These are phyloP conservation scores for Taeniopygia guttata DNA, from an alignment of 2,797 vertebrate species.

Conservation along the genomic window DNA sequence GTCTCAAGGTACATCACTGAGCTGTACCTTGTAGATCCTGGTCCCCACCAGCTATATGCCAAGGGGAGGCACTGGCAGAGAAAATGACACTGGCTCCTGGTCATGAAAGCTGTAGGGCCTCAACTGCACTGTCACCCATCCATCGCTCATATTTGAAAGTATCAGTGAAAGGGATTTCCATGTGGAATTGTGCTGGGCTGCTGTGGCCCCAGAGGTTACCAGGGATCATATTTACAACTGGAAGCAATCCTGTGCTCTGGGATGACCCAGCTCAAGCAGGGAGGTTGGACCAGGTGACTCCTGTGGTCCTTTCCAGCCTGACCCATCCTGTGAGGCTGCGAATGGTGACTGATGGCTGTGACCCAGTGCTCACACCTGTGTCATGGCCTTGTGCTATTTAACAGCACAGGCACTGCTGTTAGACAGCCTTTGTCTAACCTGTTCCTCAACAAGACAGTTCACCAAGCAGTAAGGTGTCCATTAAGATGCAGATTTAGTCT, in stretches of 20 bases:
- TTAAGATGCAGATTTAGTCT: neutral
- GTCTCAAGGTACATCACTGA: neutral
- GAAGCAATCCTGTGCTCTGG: neutral
- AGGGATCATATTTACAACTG: neutral
- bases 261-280: neutral
- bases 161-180: neutral
- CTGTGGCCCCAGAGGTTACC: neutral
- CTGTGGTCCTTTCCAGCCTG: neutral
- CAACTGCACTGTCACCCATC: rapidly evolving
- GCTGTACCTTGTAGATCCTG: neutral
- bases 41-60: neutral
- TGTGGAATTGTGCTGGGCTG: neutral
- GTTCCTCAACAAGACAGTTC: neutral
- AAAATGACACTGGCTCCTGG: neutral
- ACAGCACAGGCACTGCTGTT: neutral
- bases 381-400: neutral
- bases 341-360: neutral
- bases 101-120: neutral
- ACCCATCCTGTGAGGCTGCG: neutral
- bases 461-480: neutral
- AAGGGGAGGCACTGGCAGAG: neutral
- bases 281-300: neutral
- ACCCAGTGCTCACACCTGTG: neutral
- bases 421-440: neutral
- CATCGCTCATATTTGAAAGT: neutral